Evolutionary conservation across 2,113 vertebrate genomes (phyloP), one percentile per base, ranked within the genome.

Genomic region (Dermatemys mawii): DNA sequence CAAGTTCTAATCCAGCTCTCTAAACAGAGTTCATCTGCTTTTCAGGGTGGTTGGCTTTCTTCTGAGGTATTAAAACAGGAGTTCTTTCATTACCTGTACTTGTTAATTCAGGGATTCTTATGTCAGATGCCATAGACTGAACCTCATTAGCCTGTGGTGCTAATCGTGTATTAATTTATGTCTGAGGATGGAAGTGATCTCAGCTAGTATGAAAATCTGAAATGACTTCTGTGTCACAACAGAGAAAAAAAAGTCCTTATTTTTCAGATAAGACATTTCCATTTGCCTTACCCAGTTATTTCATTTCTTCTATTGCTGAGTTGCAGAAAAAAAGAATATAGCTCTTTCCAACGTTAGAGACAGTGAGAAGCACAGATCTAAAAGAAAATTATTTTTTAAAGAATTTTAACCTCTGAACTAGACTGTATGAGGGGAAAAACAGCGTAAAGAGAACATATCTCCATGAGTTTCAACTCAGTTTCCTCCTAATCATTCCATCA

Each of bases 61-160:
- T 97, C 97, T 79, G 94, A 89, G 90, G 97, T 70, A 92, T 60
- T 93, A 89, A 97, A 97, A 49, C 83, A 86, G 92, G 84, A 97
- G 88, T 84, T 93, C 92, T 98, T 75, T 89, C 90, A 96, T 95
- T 95, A 94, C 88, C 95, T 94, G 90, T 90, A 60, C 85, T 93
- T 91, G 90, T 83, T 88, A 94, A 79, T 96, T 95, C 95, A 90
- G 89, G 79, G 82, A 91, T 94, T 70, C 2, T 8, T 19, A 38
- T 57, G 90, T 92, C 90, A 93, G 78, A 94, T 84, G 21, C 26
- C 41, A 84, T 57, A 79, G 81, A 73, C 12, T 4, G 17, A 79
- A 88, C 17, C 8, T 3, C 89, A 89, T 97, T 92, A 96, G 93
- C 80, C n/a, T 46, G 48, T 80, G n/a, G 48, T 49, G 60, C 41